Percentiles rank a stretch among this genome's conserved stretches.
These are phyloP conservation scores for Clunio marinus DNA, from an alignment of 2,888 invertebrate species.

Conservation along the genomic window DNA sequence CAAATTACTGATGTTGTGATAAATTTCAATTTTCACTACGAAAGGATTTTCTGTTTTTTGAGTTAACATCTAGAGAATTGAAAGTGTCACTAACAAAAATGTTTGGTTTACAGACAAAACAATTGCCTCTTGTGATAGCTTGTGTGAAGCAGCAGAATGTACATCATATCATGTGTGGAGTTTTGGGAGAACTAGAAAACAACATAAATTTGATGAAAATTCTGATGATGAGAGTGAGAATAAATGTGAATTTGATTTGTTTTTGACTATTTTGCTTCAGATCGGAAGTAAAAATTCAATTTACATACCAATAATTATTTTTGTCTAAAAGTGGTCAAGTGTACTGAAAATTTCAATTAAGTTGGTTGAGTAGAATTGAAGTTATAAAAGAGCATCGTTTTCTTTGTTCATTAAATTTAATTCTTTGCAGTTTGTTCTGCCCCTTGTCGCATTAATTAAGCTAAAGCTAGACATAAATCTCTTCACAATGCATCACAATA, in stretches of 20 bases:
- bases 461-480: conserved; percentile 1
- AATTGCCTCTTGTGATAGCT: not conserved
- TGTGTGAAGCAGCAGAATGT: too few relatives aligned
- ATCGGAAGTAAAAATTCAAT: not conserved
- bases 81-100: not conserved
- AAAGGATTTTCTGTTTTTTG: not conserved
- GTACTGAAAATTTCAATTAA: not conserved
- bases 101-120: not conserved
- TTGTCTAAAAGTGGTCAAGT: too few relatives aligned
- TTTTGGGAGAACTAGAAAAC: not conserved
- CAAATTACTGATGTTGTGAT: not conserved
- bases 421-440: not conserved
- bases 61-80: not conserved
- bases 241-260: conserved; percentile 1
- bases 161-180: not conserved
- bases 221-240: not conserved
- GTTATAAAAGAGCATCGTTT: too few relatives aligned
- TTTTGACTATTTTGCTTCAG: not conserved
- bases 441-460: conserved; percentile 6
- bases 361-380: not conserved
- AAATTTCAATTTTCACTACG: not conserved
- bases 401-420: not conserved
- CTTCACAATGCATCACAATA: not conserved
- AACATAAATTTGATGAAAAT: not conserved
- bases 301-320: too few relatives aligned